Evolutionary conservation across 2,888 invertebrate species (phyloP), one percentile per base, ranked within the genome.

Genomic region (Flexamia atlantica): DNA sequence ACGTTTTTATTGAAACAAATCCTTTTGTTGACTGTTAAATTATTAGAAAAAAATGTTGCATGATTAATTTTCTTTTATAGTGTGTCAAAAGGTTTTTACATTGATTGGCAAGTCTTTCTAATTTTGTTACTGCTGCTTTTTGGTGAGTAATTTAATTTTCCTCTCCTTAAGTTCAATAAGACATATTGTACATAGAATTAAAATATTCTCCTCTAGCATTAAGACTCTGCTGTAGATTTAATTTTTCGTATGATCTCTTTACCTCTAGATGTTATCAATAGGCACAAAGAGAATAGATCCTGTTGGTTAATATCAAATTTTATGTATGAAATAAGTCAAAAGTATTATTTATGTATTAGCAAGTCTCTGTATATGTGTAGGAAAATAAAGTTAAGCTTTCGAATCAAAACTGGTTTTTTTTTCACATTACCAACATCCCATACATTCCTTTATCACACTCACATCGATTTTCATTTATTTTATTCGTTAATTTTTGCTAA

Each of bases 311-410:
- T 76, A 28, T 46, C 7, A 76, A 46, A 76, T 76, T 76, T 76
- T 76, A 76, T 76, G 76, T 76, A 76, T 50, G 40, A 46, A 46
- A 28, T 36, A 70, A 70, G 36, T 70, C 40, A 70, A 46, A 40
- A 76, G 76, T 76, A 76, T 76, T 76, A 76, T 76, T 72, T 76
- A 30, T 76, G 76, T 76, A 42, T 23, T 76, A 76, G 76, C 50
- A 76, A 28, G 25, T 28, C 36, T 25, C 46, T 76, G 76, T 76
- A 76, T 76, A 76, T 76, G 76, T 76, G 76, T 76, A 76, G 76
- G 76, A 28, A 76, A 76, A 46, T 76, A 76, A 76, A 76, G 3
- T 40, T 70, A 70, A 40, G 70, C 70, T 70, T 32, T 40, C 20
- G 23, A 70, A 36, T 70, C 40, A 32, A 36, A 23, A 40, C 10